Conservation (phyloP, 2,113 vertebrate genomes). For the Anser cygnoides region DNA sequence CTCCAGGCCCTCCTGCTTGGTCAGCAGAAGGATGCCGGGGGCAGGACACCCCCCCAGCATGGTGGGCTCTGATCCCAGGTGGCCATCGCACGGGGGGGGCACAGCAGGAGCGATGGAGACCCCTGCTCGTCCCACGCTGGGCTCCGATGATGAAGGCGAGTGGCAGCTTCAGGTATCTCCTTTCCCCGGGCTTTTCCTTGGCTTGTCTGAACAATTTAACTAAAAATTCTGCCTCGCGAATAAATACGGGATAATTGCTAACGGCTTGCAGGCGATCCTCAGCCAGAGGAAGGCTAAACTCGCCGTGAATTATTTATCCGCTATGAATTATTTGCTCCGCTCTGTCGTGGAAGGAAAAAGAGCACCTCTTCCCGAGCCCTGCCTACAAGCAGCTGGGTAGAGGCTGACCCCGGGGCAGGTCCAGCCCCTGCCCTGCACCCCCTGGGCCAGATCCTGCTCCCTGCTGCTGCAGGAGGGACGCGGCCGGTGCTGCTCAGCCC, state of each 20-base stretch:
- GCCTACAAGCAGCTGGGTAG: background rate
- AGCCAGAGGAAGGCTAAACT: conserved; percentile 1
- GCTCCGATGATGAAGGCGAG: background rate
- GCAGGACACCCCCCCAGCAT: background rate
- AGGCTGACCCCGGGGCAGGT: background rate
- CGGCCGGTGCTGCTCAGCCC: background rate
- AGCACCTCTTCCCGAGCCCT: conserved; percentile 30
- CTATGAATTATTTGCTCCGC: conserved; percentile 10
- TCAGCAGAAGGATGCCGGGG: background rate
- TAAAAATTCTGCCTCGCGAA: background rate
- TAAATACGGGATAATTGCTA: conserved; percentile 22
- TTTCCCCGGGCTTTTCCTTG: background rate
- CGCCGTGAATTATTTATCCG: conserved; percentile 35
- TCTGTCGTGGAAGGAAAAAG: background rate
- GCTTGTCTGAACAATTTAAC: conserved; percentile 43
- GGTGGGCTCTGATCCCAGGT: too few species aligned
- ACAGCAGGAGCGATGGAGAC: background rate
- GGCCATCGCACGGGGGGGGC: background rate
- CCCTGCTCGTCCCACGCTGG: background rate
- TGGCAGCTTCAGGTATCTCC: background rate
- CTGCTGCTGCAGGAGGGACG: background rate
- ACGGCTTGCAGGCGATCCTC: background rate
- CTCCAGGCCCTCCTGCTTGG: background rate
- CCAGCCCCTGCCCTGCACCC: background rate
- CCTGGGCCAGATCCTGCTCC: background rate